Percentiles rank a stretch among this genome's conserved stretches.
These are phyloP conservation scores for Psittacula derbiana DNA, from an alignment of 2,797 vertebrate genomes.

Conservation along the genomic window DNA sequence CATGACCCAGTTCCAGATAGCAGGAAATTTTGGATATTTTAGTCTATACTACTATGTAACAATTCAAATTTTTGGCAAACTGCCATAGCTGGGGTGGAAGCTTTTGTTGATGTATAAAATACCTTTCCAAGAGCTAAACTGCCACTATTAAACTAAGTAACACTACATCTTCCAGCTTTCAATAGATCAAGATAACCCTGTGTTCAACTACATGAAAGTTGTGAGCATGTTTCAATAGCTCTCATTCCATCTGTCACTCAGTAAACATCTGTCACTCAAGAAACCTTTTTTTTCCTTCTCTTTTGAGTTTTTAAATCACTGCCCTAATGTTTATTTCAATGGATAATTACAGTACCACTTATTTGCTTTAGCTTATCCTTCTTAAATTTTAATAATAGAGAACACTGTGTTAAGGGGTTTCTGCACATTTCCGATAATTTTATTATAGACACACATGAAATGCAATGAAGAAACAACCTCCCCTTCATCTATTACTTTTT, in stretches of 20 bases:
- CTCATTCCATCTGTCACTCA: neutral
- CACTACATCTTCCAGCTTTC: neutral
- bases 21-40: constrained; percentile 12
- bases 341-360: neutral
- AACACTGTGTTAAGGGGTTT: neutral
- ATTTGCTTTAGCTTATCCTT: neutral
- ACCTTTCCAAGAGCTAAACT: neutral
- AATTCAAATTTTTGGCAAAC: neutral
- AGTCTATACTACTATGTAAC: neutral
- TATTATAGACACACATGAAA: neutral
- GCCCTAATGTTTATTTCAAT: neutral
- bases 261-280: neutral
- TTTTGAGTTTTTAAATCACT: neutral
- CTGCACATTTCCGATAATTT: neutral
- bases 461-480: neutral
- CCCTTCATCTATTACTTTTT: neutral
- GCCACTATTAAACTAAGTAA: neutral
- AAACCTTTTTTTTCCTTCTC: neutral
- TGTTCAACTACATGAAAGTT: neutral
- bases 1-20: constrained; percentile 44
- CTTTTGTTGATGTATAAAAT: neutral
- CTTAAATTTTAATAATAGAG: neutral
- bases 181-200: neutral
- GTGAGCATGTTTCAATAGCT: neutral
- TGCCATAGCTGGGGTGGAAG: neutral